phyloP scores from a whole-genome alignment of 2,888 invertebrate species.

The Andrena camellia region DNA sequence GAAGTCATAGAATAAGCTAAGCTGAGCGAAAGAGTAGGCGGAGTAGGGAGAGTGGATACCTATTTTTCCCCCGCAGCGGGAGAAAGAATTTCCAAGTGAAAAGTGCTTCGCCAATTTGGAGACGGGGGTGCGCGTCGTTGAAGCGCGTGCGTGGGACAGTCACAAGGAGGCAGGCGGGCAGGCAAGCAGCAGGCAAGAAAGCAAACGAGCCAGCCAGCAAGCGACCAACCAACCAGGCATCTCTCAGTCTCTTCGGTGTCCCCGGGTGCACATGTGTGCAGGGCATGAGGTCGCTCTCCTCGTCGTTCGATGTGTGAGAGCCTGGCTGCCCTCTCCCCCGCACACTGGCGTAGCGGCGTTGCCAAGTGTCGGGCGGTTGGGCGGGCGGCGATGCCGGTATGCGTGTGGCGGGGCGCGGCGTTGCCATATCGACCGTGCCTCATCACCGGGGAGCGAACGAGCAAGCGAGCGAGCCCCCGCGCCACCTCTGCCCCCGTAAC shows the following conservation, averaged over 20 bases:
- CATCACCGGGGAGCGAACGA: conserved; percentile 69
- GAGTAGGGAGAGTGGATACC: not conserved
- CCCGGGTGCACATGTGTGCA: conserved; percentile 73
- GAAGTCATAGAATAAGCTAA: not conserved
- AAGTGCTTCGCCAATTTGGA: conserved; percentile 69
- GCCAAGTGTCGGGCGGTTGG: conserved; percentile 62
- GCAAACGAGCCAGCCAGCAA: conserved; percentile 26
- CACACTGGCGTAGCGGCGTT: conserved; percentile 63
- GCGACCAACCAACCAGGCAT: conserved; percentile 51
- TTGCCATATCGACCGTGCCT: conserved; percentile 84
- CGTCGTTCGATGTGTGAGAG: conserved; percentile 72
- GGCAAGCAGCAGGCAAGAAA: conserved; percentile 30
- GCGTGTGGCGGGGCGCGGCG: conserved; percentile 80
- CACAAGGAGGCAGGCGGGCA: conserved; percentile 13
- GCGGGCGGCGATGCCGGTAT: conserved; percentile 75
- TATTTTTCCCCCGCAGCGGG: conserved; percentile 45
- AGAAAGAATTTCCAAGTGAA: conserved; percentile 57
- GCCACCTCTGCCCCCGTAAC: conserved; percentile 4
- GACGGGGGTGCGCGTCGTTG: conserved; percentile 40
- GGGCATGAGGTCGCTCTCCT: conserved; percentile 78
- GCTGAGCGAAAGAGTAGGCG: not conserved
- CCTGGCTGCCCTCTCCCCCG: conserved; percentile 60
- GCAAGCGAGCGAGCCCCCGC: conserved; percentile 34
- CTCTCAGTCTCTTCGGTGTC: conserved; percentile 69
- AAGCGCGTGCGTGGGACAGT: conserved; percentile 66